Evolutionary conservation across 1,140 invertebrate genomes (phyloP).

Genomic region (Rhagoletis zephyria): DNA sequence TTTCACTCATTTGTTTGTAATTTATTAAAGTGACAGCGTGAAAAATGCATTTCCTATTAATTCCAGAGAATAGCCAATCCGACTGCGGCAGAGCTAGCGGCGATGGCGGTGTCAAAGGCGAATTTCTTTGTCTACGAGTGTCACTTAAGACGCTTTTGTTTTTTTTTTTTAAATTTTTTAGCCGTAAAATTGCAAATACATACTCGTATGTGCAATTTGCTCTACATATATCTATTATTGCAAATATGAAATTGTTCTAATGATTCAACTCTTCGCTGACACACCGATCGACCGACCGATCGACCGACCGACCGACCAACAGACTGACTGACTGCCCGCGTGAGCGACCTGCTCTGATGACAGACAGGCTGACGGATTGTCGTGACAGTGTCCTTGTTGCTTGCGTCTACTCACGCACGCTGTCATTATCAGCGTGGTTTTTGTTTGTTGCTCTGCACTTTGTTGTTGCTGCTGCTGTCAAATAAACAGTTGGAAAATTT

Average conservation of each 20-base stretch:
- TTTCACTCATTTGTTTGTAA: conserved; percentile 41
- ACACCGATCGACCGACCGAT: not conserved
- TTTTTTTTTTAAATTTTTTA: not conserved
- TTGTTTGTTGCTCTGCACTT: not conserved
- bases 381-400: conserved; percentile 47
- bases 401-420: not conserved
- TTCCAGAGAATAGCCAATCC: conserved; percentile 19
- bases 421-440: conserved; percentile 21
- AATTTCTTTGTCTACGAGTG: conserved; percentile 30
- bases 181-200: not conserved
- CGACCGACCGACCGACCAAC: not conserved
- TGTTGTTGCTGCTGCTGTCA: conserved; percentile 33
- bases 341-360: not conserved
- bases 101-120: not conserved
- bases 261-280: conserved; percentile 11
- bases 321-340: not conserved
- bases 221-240: not conserved
- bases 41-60: conserved; percentile 51
- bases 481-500: conserved; percentile 50
- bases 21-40: conserved; percentile 45
- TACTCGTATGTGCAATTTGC: not conserved
- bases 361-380: conserved; percentile 45
- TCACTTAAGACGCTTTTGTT: not conserved
- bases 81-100: not conserved
- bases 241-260: not conserved